A percentile compares a stretch with the other conserved stretches of the same genome.
Conservation (phyloP, 1,140 invertebrate genomes). For the Drosophila elegans region DNA sequence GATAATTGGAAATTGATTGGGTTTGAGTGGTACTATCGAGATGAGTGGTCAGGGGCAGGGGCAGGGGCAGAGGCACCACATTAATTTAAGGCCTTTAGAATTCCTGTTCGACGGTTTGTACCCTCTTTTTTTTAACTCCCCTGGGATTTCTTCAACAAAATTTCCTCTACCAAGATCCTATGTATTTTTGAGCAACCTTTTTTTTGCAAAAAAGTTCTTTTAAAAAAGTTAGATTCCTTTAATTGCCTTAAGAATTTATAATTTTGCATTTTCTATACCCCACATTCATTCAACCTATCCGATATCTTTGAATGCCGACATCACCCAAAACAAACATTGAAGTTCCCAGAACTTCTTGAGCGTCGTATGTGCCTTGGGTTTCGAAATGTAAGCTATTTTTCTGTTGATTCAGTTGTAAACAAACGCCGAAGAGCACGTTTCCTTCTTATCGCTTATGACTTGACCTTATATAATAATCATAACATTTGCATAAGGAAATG, state of each 20-base stretch:
- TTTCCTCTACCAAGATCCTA: neutral
- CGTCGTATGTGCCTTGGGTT: slow-evolving; percentile 8
- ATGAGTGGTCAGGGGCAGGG: neutral
- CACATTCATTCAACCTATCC: slow-evolving; percentile 5
- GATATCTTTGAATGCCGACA: slow-evolving; percentile 31
- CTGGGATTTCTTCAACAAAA: neutral
- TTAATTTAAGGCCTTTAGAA: slow-evolving; percentile 28
- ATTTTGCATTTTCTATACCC: slow-evolving; percentile 2
- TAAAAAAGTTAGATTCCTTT: neutral
- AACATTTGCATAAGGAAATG: slow-evolving; percentile 34
- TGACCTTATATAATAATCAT: slow-evolving; percentile 21
- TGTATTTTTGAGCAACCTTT: neutral
- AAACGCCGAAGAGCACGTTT: slow-evolving; percentile 18
- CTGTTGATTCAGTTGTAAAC: slow-evolving; percentile 41
- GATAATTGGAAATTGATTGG: slow-evolving; percentile 62
- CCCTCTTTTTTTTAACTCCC: neutral
- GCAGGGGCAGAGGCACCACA: slow-evolving; percentile 1
- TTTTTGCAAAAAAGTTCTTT: neutral
- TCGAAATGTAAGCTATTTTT: slow-evolving; percentile 14
- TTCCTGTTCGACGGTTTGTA: neutral
- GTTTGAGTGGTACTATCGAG: slow-evolving; percentile 18
- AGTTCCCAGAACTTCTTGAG: slow-evolving; percentile 34
- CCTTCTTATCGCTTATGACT: slow-evolving; percentile 16
- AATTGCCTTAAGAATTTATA: neutral
- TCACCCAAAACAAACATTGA: slow-evolving; percentile 35